These are phyloP conservation scores for Caenorhabditis sp. DNA, from an alignment of 2,888 invertebrate species.

Conservation along the genomic window DNA sequence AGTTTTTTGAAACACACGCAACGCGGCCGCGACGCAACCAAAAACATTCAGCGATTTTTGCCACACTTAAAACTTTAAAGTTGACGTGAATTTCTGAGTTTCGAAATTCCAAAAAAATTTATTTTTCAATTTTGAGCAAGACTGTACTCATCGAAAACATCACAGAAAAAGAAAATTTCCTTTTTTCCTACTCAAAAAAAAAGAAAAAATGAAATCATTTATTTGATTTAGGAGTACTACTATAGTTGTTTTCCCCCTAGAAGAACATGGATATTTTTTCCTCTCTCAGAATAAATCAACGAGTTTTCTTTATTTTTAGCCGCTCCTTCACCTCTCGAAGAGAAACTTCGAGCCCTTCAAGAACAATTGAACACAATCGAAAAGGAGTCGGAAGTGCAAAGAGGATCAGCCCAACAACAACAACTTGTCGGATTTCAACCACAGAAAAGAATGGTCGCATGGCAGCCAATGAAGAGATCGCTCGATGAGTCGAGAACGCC, in stretches of 20 bases:
- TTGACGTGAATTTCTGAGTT: too few relatives aligned
- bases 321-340: constrained; percentile 45
- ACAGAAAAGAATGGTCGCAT: constrained; percentile 64
- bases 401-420: constrained; percentile 2
- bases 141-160: too few relatives aligned
- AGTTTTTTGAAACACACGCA: too few relatives aligned
- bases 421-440: constrained; percentile 39
- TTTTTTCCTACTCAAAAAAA: neutral
- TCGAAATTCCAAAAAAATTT: too few relatives aligned
- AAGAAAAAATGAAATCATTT: neutral
- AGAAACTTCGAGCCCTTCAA: constrained; percentile 43
- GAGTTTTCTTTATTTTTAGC: constrained; percentile 16
- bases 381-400: constrained; percentile 32
- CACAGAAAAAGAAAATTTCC: neutral
- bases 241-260: neutral
- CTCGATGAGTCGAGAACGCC: constrained; percentile 54
- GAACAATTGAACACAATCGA: constrained; percentile 43
- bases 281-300: neutral
- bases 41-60: too few relatives aligned
- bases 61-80: too few relatives aligned
- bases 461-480: constrained; percentile 68
- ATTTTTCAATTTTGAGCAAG: too few relatives aligned
- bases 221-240: neutral
- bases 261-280: neutral
- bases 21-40: too few relatives aligned